Evolutionary conservation across 2,888 invertebrate species (phyloP).

Genomic region (Drosophila prolongata): DNA sequence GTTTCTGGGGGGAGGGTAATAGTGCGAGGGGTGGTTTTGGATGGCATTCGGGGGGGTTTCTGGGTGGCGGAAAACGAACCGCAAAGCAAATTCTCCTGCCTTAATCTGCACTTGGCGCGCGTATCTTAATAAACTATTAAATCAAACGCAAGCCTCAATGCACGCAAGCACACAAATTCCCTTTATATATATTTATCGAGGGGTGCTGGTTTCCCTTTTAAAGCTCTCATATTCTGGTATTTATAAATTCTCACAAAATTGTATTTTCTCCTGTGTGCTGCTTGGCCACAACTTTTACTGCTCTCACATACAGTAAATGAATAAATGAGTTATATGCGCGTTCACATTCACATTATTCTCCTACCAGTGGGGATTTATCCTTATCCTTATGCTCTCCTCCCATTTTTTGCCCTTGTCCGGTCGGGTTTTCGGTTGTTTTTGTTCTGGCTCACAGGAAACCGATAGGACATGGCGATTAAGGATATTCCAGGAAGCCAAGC

Average conservation of each 20-base stretch:
- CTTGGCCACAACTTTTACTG: constrained; percentile 10
- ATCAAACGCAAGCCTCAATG: constrained; percentile 77
- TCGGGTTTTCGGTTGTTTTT: constrained; percentile 33
- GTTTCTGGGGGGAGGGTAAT: neutral
- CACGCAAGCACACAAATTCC: constrained; percentile 53
- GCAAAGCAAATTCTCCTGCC: constrained; percentile 67
- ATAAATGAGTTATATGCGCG: constrained; percentile 76
- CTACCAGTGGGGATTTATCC: constrained; percentile 56
- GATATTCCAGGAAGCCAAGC: constrained; percentile 67
- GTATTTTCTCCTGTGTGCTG: constrained; percentile 8
- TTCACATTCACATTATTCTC: constrained; percentile 73
- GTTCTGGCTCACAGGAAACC: constrained; percentile 70
- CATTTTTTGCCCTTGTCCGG: constrained; percentile 28
- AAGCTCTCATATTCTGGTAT: constrained; percentile 16
- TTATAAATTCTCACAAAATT: constrained; percentile 22
- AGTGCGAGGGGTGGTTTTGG: constrained; percentile 8
- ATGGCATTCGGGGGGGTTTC: neutral
- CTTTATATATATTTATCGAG: constrained; percentile 5
- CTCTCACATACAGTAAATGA: constrained; percentile 62
- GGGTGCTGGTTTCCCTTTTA: constrained; percentile 8
- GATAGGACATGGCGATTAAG: constrained; percentile 73
- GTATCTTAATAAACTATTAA: constrained; percentile 79
- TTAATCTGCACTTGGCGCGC: constrained; percentile 75
- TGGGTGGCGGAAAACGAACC: constrained; percentile 11
- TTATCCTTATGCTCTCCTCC: constrained; percentile 38